Evolutionary conservation across 2,113 vertebrate genomes (phyloP).

Genomic region (Aldabrachelys gigantea): DNA sequence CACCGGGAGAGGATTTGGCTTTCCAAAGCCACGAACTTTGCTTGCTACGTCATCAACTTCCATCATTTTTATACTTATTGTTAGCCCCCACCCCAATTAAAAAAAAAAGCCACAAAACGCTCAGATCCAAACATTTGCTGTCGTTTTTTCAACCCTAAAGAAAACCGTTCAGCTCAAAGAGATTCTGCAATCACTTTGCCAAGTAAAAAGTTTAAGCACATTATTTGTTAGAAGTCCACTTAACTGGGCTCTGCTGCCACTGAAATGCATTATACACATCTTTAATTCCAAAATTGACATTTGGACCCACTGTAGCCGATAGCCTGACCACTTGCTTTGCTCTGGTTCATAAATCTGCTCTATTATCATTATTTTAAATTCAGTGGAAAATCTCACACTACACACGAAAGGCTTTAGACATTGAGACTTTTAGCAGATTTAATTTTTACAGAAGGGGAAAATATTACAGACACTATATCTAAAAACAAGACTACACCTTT

Average conservation of each 20-base stretch:
- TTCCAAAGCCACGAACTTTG: conserved; percentile 31
- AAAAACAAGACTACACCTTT: not conserved
- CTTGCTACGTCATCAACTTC: conserved; percentile 38
- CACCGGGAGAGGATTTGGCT: not conserved
- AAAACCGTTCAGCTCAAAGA: accelerated
- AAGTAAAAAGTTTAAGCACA: not conserved
- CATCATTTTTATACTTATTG: accelerated
- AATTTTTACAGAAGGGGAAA: not conserved
- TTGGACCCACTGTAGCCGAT: accelerated
- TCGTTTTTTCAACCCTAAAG: accelerated
- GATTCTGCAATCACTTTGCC: not conserved
- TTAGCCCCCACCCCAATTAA: accelerated
- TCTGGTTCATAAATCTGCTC: not conserved
- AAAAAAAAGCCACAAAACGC: not conserved
- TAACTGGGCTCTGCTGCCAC: not conserved
- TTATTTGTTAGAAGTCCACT: accelerated
- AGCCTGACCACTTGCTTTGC: not conserved
- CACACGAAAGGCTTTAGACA: not conserved
- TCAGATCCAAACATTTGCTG: not conserved
- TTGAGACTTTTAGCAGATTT: not conserved
- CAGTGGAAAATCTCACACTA: not conserved
- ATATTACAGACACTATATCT: not conserved
- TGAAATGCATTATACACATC: accelerated
- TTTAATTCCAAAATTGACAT: accelerated
- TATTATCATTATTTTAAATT: not conserved